A percentile compares a stretch with the other conserved stretches of the same genome.
Conservation (phyloP, 2,113 vertebrate species). For the Empidonax alnorum region DNA sequence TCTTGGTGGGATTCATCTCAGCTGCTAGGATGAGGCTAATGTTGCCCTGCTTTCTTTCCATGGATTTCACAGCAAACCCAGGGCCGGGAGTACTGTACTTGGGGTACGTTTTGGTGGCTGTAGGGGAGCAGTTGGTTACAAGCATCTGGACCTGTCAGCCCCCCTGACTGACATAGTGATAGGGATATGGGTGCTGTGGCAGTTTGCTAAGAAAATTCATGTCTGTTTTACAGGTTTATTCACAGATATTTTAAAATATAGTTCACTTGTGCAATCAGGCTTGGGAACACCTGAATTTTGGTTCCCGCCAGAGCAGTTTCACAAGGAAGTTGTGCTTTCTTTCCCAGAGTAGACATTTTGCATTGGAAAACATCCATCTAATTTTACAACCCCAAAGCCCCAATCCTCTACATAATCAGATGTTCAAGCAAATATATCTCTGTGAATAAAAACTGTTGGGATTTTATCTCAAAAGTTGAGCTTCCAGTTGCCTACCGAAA, state of each 20-base stretch:
- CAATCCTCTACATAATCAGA: not conserved
- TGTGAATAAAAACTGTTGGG: not conserved
- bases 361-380: not conserved
- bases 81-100: not conserved
- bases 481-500: not conserved
- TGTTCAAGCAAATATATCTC: not conserved
- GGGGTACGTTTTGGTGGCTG: accelerated
- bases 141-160: not conserved
- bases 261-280: not conserved
- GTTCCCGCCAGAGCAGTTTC: not conserved
- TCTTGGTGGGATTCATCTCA: not conserved
- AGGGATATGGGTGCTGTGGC: not conserved
- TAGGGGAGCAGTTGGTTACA: not conserved
- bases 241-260: not conserved
- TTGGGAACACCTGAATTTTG: not conserved
- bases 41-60: not conserved
- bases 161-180: not conserved
- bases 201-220: not conserved
- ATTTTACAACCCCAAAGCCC: not conserved
- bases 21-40: not conserved
- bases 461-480: not conserved
- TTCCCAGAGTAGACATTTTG: not conserved
- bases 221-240: not conserved
- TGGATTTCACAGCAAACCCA: accelerated
- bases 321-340: not conserved